Evolutionary conservation across 1,140 invertebrate genomes (phyloP).

Genomic region (Brachionus koreanus): DNA sequence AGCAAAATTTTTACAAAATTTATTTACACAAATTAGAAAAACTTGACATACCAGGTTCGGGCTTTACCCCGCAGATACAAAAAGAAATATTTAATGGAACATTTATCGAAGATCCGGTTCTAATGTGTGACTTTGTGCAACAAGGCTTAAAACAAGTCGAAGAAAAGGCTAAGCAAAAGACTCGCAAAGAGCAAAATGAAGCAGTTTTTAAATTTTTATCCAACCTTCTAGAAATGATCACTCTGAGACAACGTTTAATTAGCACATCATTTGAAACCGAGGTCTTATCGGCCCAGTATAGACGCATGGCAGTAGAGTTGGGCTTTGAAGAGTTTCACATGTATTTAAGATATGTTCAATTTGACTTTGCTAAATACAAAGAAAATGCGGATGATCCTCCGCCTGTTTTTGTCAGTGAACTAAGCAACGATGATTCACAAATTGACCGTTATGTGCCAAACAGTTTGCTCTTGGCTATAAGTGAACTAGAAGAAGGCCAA

Average conservation of each 20-base stretch:
- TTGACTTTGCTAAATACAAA: constrained; percentile 55
- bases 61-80: constrained; percentile 52
- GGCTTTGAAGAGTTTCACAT: constrained; percentile 57
- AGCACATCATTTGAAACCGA: constrained; percentile 54
- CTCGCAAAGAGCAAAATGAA: constrained; percentile 25
- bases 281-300: constrained; percentile 55
- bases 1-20: constrained; percentile 53
- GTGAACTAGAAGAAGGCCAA: constrained; percentile 57
- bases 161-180: constrained; percentile 11
- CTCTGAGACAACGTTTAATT: constrained; percentile 52
- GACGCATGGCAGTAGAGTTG: constrained; percentile 51
- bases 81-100: constrained; percentile 55
- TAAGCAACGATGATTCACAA: constrained; percentile 53
- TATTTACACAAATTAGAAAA: constrained; percentile 51
- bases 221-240: constrained; percentile 47
- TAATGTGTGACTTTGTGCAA: constrained; percentile 53
- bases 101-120: constrained; percentile 54
- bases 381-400: constrained; percentile 53
- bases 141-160: constrained; percentile 41
- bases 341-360: constrained; percentile 55
- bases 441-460: constrained; percentile 50
- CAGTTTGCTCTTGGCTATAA: constrained; percentile 51
- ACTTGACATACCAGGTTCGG: constrained; percentile 49
- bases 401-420: constrained; percentile 53
- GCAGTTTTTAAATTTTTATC: neutral